A percentile compares a stretch with the other conserved stretches of the same genome.
Evolutionary conservation across 2,797 vertebrate genomes (phyloP).

Genomic region (Astyanax mexicanus): DNA sequence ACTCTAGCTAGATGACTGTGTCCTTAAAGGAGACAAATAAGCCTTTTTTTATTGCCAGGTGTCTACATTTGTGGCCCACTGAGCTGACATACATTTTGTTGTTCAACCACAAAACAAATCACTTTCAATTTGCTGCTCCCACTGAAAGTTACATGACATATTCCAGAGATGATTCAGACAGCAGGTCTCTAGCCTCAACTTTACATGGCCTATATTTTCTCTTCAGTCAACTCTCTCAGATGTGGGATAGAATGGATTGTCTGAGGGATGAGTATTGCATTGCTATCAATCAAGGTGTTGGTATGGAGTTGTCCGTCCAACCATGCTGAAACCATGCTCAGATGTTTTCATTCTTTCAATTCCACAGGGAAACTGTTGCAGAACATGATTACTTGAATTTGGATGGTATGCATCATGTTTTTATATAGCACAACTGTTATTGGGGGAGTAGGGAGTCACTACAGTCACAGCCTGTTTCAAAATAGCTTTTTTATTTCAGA

Average conservation of each 20-base stretch:
- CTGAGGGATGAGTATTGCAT: background rate
- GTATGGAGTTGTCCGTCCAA: background rate
- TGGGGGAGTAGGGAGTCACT: too few relatives aligned
- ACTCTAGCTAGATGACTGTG: background rate
- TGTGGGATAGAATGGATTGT: background rate
- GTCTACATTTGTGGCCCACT: background rate
- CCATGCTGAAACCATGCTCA: background rate
- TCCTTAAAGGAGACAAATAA: background rate
- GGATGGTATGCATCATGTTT: background rate
- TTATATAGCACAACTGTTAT: too few relatives aligned
- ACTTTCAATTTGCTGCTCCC: background rate
- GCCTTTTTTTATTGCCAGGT: background rate
- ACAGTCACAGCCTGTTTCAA: too few relatives aligned
- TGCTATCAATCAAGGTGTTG: background rate
- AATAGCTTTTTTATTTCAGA: too few relatives aligned
- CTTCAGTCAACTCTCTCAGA: background rate
- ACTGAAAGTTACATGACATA: background rate
- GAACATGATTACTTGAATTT: background rate
- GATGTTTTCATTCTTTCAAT: background rate
- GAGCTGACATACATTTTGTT: background rate
- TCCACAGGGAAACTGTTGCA: background rate
- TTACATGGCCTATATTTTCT: constrained; percentile 10
- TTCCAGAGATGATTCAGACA: constrained; percentile 4
- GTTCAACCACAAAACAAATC: background rate
- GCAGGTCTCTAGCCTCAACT: background rate